phyloP scores from a whole-genome alignment of 1,140 invertebrate species.

The Mamestra configurata region DNA sequence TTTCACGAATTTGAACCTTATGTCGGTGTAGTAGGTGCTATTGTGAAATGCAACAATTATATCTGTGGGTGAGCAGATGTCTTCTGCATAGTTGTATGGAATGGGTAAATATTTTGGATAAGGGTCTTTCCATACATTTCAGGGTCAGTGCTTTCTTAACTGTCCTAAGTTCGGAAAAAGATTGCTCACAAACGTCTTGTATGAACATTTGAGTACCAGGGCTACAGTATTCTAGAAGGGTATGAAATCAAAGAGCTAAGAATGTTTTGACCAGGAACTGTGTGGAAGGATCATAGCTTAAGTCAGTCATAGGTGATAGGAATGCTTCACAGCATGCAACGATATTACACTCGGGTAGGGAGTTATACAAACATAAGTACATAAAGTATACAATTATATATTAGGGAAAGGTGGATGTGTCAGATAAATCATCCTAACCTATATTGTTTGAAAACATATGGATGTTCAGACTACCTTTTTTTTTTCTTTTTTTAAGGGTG shows the following conservation, averaged over 20 bases:
- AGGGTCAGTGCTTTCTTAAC: not conserved
- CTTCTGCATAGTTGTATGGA: conserved; percentile 9
- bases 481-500: no score
- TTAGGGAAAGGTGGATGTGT: not conserved
- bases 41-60: conserved; percentile 1
- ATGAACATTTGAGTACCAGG: not conserved
- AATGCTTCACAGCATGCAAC: not conserved
- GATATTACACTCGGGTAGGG: not conserved
- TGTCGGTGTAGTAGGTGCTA: not conserved
- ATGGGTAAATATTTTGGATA: conserved; percentile 2
- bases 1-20: not conserved
- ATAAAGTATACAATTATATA: conserved; percentile 3
- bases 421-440: not conserved
- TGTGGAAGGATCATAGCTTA: not conserved
- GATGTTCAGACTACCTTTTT: no score
- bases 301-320: not conserved
- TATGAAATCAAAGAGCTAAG: not conserved
- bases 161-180: no score
- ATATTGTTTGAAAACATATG: no score
- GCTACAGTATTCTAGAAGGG: not conserved
- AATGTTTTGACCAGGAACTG: not conserved
- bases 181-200: not conserved
- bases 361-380: not conserved
- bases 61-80: conserved; percentile 3
- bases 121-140: not conserved